Evolutionary conservation across 2,797 vertebrate genomes (phyloP), one percentile per base, ranked within the genome.

Genomic region (Otolemur crassicaudatus): DNA sequence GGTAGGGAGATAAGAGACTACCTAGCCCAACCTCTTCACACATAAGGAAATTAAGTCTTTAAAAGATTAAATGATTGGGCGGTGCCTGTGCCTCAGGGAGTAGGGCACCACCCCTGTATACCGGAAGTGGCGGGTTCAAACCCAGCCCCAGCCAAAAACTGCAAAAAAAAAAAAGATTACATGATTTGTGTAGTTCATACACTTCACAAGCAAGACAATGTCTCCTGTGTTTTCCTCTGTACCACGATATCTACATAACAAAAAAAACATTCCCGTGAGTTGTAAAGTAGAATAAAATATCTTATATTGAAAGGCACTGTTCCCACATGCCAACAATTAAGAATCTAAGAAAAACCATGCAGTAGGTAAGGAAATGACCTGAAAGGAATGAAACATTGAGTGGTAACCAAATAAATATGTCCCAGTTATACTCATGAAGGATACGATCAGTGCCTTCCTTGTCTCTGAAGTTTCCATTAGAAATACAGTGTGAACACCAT

Each of bases 401-500:
- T 70, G 34, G 31, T 75, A 67, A 80, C 31, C 40, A 70, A 92
- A 80, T 84, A 77, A 84, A 87, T 20, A 60, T 3, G 3, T 10
- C 31, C 79, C n/a, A 61, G 3, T 31, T n/a, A 0, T 43, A 40
- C 37, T 91, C 84, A 31, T 37, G 3, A 76, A 65, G 25, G 20
- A 17, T 77, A 67, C 40, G 23, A 22, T 14, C 1, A 53, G 5
- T 3, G 4, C 76, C 40, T 65, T 56, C 34, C 46, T 31, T 10
- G 19, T 70, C 67, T 8, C 12, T 40, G 22, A 82, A 63, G 12
- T 69, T 95, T 73, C 31, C 31, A 75, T 5, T 84, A 90, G 93
- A 96, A 88, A 82, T 73, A 70, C 31, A 89, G 94, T 61, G 31
- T 3, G 76, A 93, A 83, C 1, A 20, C 5, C 27, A 94, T 79